Evolutionary conservation across 2,888 invertebrate genomes (phyloP).

Genomic region (Tachina fera): DNA sequence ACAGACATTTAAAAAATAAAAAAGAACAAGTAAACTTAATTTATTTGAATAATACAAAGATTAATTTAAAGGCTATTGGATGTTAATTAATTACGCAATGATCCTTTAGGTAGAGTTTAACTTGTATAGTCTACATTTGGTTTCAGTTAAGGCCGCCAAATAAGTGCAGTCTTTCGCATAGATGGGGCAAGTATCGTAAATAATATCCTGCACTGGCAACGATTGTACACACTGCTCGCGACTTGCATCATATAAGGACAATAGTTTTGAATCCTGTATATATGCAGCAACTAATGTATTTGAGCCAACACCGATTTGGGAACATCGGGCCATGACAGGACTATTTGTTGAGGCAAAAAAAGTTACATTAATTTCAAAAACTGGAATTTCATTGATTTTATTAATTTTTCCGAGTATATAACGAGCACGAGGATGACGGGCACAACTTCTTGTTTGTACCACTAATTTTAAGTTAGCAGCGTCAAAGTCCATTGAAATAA

Average conservation of each 20-base stretch:
- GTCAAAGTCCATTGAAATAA: slow-evolving; percentile 89
- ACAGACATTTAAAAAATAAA: slow-evolving; percentile 6
- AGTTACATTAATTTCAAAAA: slow-evolving; percentile 85
- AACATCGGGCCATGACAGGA: slow-evolving; percentile 85
- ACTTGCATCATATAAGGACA: slow-evolving; percentile 87
- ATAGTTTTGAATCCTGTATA: slow-evolving; percentile 88
- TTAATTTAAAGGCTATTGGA: not conserved
- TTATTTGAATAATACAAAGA: slow-evolving; percentile 11
- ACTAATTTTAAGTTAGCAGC: slow-evolving; percentile 86
- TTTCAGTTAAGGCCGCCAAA: slow-evolving; percentile 87
- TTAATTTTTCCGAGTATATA: slow-evolving; percentile 84
- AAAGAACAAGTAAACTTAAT: not conserved
- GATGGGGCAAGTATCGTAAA: slow-evolving; percentile 88
- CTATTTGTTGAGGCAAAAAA: slow-evolving; percentile 88
- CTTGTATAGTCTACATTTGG: slow-evolving; percentile 87
- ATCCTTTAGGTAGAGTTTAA: slow-evolving; percentile 75
- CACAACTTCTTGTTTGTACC: slow-evolving; percentile 88
- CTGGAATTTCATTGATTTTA: slow-evolving; percentile 83
- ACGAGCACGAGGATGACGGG: slow-evolving; percentile 84
- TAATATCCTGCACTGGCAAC: slow-evolving; percentile 86
- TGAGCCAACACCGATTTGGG: slow-evolving; percentile 82
- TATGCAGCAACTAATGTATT: slow-evolving; percentile 88
- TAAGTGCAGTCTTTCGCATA: slow-evolving; percentile 83
- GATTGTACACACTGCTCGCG: slow-evolving; percentile 84
- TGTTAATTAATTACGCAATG: not conserved